Evolutionary conservation across 2,888 invertebrate species (phyloP).

Genomic region (Caenorhabditis sp.): DNA sequence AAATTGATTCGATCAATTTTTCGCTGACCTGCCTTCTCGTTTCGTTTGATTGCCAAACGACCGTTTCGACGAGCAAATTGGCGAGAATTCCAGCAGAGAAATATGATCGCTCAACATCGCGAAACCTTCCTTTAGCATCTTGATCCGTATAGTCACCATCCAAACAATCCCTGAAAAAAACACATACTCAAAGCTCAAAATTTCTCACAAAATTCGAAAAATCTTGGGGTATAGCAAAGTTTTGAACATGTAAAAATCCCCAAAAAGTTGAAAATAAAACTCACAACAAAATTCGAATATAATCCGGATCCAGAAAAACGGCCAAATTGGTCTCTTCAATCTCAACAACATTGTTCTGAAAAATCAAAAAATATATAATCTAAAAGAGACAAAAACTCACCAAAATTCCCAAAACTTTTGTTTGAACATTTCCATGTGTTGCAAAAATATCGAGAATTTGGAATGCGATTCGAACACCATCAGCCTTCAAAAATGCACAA

Average conservation of each 20-base stretch:
- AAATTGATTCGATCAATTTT: constrained; percentile 66
- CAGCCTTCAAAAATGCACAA: constrained; percentile 78
- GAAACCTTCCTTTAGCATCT: constrained; percentile 42
- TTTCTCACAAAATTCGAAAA: too few relatives aligned
- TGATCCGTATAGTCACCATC: constrained; percentile 37
- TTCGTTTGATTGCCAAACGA: constrained; percentile 11
- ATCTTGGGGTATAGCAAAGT: too few relatives aligned
- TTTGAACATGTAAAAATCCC: too few relatives aligned
- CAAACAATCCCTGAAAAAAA: constrained; percentile 39
- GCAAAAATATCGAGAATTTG: constrained; percentile 76
- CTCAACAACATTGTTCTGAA: constrained; percentile 80
- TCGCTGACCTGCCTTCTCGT: constrained; percentile 30
- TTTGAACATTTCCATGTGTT: constrained; percentile 78
- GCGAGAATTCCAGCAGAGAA: constrained; percentile 75
- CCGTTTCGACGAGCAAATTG: constrained; percentile 35
- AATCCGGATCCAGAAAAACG: constrained; percentile 75
- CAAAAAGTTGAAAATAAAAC: constrained; percentile 19
- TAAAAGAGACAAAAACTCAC: constrained; percentile 59
- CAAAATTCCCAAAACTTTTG: constrained; percentile 80
- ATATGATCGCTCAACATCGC: constrained; percentile 79
- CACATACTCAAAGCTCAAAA: too few relatives aligned
- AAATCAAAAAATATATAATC: constrained; percentile 8
- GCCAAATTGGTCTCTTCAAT: constrained; percentile 75
- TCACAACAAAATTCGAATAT: constrained; percentile 71
- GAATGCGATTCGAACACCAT: constrained; percentile 78